phyloP scores from a whole-genome alignment of 2,797 vertebrate genomes.

The Hypotaenidia okinawae region DNA sequence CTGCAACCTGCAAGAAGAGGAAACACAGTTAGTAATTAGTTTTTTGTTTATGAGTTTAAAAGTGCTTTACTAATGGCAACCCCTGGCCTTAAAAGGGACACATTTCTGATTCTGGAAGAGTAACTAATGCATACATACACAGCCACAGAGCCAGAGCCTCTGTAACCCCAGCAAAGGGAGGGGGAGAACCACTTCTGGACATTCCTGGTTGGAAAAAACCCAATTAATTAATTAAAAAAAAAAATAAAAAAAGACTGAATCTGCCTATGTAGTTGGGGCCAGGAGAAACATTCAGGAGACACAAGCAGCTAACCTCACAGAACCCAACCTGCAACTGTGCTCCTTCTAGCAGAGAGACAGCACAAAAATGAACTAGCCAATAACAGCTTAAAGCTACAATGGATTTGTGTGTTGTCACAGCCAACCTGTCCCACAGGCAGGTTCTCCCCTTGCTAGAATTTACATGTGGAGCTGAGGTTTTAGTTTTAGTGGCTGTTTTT shows the following conservation, averaged over 20 bases:
- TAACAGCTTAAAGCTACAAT: background rate
- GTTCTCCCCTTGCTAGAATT: background rate
- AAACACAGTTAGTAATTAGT: background rate
- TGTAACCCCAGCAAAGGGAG: background rate
- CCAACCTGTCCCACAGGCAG: background rate
- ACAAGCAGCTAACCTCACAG: background rate
- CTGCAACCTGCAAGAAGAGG: slow-evolving; percentile 24
- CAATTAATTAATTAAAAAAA: no score
- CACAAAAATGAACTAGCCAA: background rate
- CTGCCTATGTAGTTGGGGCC: background rate
- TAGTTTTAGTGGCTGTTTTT: no score
- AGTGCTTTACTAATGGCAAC: background rate
- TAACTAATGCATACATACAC: background rate
- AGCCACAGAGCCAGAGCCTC: background rate
- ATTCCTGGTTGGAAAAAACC: background rate
- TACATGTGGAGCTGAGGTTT: no score
- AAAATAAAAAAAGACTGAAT: background rate
- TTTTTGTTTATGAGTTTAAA: background rate
- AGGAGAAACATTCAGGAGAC: background rate
- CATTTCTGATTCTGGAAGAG: background rate
- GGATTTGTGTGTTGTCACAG: background rate
- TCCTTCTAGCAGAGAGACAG: background rate
- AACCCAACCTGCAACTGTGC: background rate
- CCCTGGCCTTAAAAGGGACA: background rate
- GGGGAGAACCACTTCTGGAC: background rate